Conservation (phyloP, 2,113 vertebrate species). For the Etheostoma spectabile region DNA sequence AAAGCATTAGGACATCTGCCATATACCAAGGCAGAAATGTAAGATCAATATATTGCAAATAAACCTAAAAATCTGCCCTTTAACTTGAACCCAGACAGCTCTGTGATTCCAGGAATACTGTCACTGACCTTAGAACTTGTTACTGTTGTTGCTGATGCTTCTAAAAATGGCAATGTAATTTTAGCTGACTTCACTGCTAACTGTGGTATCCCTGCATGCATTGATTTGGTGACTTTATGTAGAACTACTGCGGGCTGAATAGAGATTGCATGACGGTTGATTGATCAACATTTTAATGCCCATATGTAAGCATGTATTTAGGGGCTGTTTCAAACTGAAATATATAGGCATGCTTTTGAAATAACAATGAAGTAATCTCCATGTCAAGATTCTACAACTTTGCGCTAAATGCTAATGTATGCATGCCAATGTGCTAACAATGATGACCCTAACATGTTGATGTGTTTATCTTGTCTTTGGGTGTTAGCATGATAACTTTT, state of each 20-base stretch:
- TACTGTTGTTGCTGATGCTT: neutral
- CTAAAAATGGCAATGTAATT: conserved; percentile 44
- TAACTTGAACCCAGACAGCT: conserved; percentile 4
- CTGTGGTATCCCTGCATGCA: neutral
- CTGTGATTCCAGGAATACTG: conserved; percentile 33
- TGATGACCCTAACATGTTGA: neutral
- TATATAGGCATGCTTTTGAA: neutral
- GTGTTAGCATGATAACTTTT: neutral
- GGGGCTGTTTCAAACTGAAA: neutral
- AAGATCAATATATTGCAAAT: conserved; percentile 43
- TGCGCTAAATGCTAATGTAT: conserved; percentile 2
- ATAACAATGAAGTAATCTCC: neutral
- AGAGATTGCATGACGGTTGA: neutral
- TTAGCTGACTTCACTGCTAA: conserved; percentile 10
- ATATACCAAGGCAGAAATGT: conserved; percentile 21
- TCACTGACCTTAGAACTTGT: conserved; percentile 29
- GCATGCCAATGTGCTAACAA: neutral
- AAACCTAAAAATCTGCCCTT: conserved; percentile 1
- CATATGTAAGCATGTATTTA: neutral
- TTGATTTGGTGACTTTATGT: conserved; percentile 10
- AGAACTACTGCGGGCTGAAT: conserved; percentile 10
- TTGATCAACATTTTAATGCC: neutral
- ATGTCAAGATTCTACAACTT: neutral
- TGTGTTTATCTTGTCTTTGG: neutral
- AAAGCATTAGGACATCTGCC: conserved; percentile 29